Evolutionary conservation across 2,113 vertebrate genomes (phyloP).

Genomic region (Hippolais icterina): DNA sequence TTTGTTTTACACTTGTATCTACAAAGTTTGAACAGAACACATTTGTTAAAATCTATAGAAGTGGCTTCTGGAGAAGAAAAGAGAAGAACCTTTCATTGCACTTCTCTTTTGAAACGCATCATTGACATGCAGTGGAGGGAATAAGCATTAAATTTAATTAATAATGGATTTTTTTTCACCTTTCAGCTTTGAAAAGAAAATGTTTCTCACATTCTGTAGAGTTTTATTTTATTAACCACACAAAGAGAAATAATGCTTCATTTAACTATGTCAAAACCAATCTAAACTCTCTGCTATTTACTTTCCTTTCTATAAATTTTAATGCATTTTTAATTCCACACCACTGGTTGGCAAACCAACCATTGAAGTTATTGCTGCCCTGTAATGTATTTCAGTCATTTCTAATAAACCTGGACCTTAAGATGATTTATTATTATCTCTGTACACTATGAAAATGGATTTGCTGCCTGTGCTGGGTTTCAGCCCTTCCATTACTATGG

Average conservation of each 20-base stretch:
- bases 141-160: slow-evolving; percentile 51
- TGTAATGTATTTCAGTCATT: slow-evolving; percentile 71
- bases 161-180: slow-evolving; percentile 25
- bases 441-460: slow-evolving; percentile 39
- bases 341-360: slow-evolving; percentile 70
- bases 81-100: not conserved
- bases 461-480: not conserved
- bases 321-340: slow-evolving; percentile 74
- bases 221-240: slow-evolving; percentile 63
- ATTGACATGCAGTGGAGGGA: not conserved
- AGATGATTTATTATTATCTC: slow-evolving; percentile 66
- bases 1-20: not conserved
- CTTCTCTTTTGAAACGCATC: not conserved
- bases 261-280: slow-evolving; percentile 72
- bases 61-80: not conserved
- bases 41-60: not conserved
- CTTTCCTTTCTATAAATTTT: slow-evolving; percentile 71
- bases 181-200: slow-evolving; percentile 42
- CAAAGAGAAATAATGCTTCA: slow-evolving; percentile 64
- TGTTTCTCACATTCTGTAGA: slow-evolving; percentile 24
- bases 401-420: slow-evolving; percentile 66
- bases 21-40: not conserved
- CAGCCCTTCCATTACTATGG: slow-evolving; percentile 15
- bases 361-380: slow-evolving; percentile 51
- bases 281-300: slow-evolving; percentile 65